Base-by-base conservation (phyloP, 2,888 invertebrate species). In the Philereme transversata region DNA sequence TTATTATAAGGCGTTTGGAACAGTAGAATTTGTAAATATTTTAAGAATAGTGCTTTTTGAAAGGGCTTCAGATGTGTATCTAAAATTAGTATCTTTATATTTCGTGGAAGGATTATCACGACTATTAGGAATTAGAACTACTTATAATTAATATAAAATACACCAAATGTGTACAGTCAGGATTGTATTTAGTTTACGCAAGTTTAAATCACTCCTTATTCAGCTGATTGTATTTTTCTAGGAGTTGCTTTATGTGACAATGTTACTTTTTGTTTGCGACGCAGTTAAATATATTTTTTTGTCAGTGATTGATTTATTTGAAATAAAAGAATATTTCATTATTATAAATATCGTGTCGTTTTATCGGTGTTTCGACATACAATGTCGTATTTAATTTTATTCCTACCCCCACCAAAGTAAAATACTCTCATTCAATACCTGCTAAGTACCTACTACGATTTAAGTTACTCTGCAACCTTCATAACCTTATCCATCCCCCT, bases 301-400 rank as follows among this genome's bases (percentile, higher is more conserved):
- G 49, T 53, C 43, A 5, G 33, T 46, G 10, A 47, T 10, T 51
- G 53, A 38, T 57, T 49, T 50, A 51, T 52, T 52, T 10, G 35
- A 38, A 60, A 60, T 55, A 55, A 60, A 51, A n/a, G 36, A 38
- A 48, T 55, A 54, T 50, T 55, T 60, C 35, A 51, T 47, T 55
- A 34, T 46, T 48, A 69, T 22, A 22, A 22, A 22, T 22, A 22
- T 22, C 22, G 22, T 22, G 3, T 3, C 22, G 22, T 22, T 22
- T 22, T 22, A 22, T 22, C 22, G 22, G 22, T 22, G 22, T 22
- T 22, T 22, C 22, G 22, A 22, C 22, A 1, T 1, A 22, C 22
- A 22, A 22, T 22, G 3, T 22, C 22, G 22, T 22, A 22, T 22
- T 22, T 22, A 22, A 22, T 3, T 22, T 22, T 22, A 22, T 22